Base-by-base conservation (phyloP, 2,113 vertebrate genomes). In the Phoenicopterus ruber region DNA sequence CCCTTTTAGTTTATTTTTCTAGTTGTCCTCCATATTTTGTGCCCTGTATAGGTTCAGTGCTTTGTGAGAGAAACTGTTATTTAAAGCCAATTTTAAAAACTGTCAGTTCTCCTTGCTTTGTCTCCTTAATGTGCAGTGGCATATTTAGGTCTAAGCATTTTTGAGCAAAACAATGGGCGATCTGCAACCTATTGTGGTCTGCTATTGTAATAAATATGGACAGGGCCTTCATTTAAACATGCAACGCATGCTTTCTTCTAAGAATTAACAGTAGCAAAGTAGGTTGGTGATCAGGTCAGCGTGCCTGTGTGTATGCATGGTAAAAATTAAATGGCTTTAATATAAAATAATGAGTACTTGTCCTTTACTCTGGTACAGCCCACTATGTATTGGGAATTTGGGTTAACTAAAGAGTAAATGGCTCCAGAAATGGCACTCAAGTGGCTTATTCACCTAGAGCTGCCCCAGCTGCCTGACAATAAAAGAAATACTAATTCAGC, bases 91-190 rank as follows among this genome's bases (percentile, higher is more conserved):
- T 91, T 83, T 59, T 1, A 76, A 96, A 94, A 90, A n/a, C 70
- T 66, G 58, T 31, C 92, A 73, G 50, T 79, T 72, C 74, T 90
- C n/a, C 58, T 91, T 80, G 83, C 89, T 91, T 55, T 89, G 78
- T 91, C 49, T 87, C 62, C 81, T 77, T 97, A 95, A 96, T 85
- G 71, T 6, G 0, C 31, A 10, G 67, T 96, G 95, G 91, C 93
- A 70, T 95, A 96, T 97, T 90, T 95, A 85, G 97, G 94, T 91
- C 93, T 95, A 31, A 84, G 70, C 95, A 42, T 87, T 89, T 90
- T 9, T 66, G 70, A 77, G 74, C 54, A 10, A 72, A 82, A 72
- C 94, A 96, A 67, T 80, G 91, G 70, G 61, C 0, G 1, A 57
- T 91, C 93, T 80, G 88, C 65, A 87, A 91, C 18, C 66, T 82